Percentiles rank a stretch among this genome's conserved stretches.
Evolutionary conservation across 2,113 vertebrate species (phyloP).

Genomic region (Alosa alosa): DNA sequence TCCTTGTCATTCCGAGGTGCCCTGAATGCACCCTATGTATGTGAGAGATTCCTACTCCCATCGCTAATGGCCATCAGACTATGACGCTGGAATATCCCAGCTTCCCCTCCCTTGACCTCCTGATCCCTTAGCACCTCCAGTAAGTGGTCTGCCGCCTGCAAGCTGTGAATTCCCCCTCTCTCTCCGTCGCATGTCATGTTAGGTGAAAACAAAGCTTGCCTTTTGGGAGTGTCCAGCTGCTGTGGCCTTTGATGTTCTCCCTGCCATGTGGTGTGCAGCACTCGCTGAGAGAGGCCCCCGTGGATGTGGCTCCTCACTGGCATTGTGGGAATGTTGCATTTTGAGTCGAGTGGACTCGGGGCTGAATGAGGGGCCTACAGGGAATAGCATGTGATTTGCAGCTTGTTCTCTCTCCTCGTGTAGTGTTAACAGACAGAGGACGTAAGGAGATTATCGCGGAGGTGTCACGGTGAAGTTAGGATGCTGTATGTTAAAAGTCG

Average conservation of each 20-base stretch:
- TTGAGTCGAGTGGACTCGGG: background rate
- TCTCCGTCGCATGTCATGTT: background rate
- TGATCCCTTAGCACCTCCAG: background rate
- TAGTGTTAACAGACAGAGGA: no score
- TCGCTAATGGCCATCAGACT: background rate
- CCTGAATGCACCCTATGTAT: no score
- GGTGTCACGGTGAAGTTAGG: background rate
- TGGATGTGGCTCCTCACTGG: background rate
- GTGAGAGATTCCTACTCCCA: background rate
- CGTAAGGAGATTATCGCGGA: background rate
- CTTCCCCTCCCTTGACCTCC: background rate
- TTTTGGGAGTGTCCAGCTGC: background rate
- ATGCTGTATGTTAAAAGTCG: background rate
- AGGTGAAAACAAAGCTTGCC: background rate
- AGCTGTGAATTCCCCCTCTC: background rate
- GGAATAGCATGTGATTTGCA: background rate
- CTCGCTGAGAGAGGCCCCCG: background rate
- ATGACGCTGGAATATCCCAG: background rate
- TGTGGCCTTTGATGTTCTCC: background rate
- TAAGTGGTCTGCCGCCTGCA: background rate
- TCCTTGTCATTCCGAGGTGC: no score
- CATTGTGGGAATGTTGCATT: conserved; percentile 10
- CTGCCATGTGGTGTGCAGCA: background rate
- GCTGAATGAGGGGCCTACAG: background rate
- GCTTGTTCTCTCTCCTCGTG: background rate